Percentiles rank a stretch among this genome's conserved stretches.
phyloP scores from a whole-genome alignment of 2,797 vertebrate species.

The Aphelocoma californica region DNA sequence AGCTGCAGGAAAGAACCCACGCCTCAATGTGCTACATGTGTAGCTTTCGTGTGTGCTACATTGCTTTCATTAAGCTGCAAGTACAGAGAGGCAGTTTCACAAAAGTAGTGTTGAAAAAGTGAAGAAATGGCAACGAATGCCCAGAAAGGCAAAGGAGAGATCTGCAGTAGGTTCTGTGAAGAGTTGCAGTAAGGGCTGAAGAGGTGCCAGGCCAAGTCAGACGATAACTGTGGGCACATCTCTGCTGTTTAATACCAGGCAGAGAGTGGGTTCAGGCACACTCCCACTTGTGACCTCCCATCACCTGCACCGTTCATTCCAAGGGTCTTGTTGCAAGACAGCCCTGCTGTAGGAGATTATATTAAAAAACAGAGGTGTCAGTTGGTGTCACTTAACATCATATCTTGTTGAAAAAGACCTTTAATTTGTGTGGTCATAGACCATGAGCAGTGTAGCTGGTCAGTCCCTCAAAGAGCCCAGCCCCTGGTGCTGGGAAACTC shows the following conservation, averaged over 20 bases:
- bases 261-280: background rate
- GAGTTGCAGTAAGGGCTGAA: background rate
- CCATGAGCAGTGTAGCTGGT: background rate
- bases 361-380: background rate
- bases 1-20: background rate
- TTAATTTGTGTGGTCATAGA: background rate
- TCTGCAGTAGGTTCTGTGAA: background rate
- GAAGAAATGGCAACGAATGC: background rate
- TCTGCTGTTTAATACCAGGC: background rate
- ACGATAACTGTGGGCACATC: fast-evolving
- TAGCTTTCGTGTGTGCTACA: too few species aligned
- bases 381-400: background rate
- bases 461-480: background rate
- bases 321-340: background rate
- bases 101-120: background rate
- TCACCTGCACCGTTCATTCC: background rate
- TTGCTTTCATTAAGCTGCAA: background rate
- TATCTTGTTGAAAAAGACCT: background rate
- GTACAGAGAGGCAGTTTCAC: background rate
- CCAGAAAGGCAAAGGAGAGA: background rate
- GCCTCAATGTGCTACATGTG: background rate
- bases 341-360: background rate
- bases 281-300: background rate
- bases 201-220: background rate
- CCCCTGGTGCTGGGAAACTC: background rate